Evolutionary conservation across 1,140 invertebrate species (phyloP), one percentile per base, ranked within the genome.

Genomic region (Idris sp.): DNA sequence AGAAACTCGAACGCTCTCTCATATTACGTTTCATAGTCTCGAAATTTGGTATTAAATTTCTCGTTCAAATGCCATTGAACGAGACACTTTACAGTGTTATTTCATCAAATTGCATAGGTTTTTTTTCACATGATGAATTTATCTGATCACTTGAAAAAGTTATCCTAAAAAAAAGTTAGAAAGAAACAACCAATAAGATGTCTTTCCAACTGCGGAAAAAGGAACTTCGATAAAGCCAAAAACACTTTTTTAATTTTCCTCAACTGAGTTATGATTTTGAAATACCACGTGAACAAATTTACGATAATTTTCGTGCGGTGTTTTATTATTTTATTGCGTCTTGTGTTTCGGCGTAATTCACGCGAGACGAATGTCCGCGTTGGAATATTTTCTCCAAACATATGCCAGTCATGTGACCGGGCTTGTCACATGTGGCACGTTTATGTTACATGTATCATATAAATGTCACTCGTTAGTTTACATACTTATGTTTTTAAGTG

Each of bases 341-440:
- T 74, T 49, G 11, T 30, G 6, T 67, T 62, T 67, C 33, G 51
- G 11, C 26, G 41, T 28, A 16, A 33, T 36, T 35, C 41, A 38
- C 51, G 15, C 54, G 41, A 62, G 48, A 74, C 35, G 33, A 48
- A 44, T 58, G 13, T 65, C 53, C 46, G 26, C 43, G 46, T 35
- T 71, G 19, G 19, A 44, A 33, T 36, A 30, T 73, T 65, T 73
- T 26, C 26, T 19, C 26, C 40, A 49, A 67, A 74, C 71, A 67
- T 56, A 31, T 74, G 71, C 62, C 62, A 48, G 13, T 74, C 71
- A 74, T 74, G 53, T 74, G 71, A 40, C 31, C 31, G 15, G 14
- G 2, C 54, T 59, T 62, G 56, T 74, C 71, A 74, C 71, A 74
- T 67, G 71, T 74, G 71, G 61, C 71, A 67, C 61, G 54, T 67